These are phyloP conservation scores for Chascanopsetta lugubris DNA, from an alignment of 2,113 vertebrate genomes.

Conservation along the genomic window DNA sequence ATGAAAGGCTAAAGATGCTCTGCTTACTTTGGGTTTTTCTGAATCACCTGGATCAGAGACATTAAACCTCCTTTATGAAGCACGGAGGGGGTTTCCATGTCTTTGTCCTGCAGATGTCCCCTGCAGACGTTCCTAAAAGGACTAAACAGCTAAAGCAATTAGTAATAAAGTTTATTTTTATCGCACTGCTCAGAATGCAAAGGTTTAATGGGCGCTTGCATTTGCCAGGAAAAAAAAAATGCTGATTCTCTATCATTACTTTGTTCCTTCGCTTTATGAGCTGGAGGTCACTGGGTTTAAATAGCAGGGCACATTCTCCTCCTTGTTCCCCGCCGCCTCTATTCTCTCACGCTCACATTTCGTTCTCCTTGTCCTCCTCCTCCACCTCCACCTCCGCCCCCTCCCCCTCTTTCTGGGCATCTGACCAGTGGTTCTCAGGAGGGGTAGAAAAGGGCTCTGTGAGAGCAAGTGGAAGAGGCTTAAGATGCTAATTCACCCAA, in stretches of 20 bases:
- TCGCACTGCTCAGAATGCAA: constrained; percentile 29
- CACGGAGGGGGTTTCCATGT: not conserved
- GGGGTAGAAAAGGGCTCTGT: constrained; percentile 26
- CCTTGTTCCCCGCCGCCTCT: not conserved
- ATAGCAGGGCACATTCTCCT: constrained; percentile 35
- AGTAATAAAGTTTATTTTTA: constrained; percentile 46
- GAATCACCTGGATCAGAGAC: too few relatives aligned
- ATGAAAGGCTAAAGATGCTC: not conserved
- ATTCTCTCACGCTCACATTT: constrained; percentile 48
- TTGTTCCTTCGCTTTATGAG: constrained; percentile 2
- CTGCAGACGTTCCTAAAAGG: constrained; percentile 38
- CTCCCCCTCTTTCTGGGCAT: constrained; percentile 31
- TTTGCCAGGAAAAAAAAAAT: constrained; percentile 9
- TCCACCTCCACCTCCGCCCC: too few relatives aligned
- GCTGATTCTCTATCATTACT: constrained; percentile 32
- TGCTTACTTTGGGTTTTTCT: too few relatives aligned
- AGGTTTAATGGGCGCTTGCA: constrained; percentile 35
- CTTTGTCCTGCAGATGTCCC: constrained; percentile 26
- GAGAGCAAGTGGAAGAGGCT: constrained; percentile 42
- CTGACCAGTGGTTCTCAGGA: constrained; percentile 29
- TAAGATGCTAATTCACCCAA: constrained; percentile 69
- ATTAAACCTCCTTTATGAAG: not conserved
- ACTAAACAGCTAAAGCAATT: constrained; percentile 51
- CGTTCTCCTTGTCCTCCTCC: constrained; percentile 13
- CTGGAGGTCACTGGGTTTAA: constrained; percentile 67